A percentile compares a stretch with the other conserved stretches of the same genome.
These are phyloP conservation scores for Tapera naevia DNA, from an alignment of 2,797 vertebrate species.

Conservation along the genomic window DNA sequence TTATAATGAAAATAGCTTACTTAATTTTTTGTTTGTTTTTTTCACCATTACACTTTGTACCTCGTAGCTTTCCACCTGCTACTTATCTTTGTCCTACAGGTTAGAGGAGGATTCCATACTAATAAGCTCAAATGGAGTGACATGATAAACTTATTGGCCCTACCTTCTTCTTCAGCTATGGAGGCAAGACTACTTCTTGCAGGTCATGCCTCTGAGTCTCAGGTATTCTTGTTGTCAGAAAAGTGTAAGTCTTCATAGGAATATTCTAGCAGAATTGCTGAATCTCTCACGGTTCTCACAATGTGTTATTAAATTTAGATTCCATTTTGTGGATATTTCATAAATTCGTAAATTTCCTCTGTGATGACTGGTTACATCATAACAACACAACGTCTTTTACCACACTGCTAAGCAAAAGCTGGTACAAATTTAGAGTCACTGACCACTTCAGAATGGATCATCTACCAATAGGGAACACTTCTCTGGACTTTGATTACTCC, in stretches of 20 bases:
- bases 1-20: neutral
- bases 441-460: neutral
- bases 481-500: neutral
- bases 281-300: neutral
- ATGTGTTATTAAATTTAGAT: neutral
- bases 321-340: neutral
- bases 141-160: neutral
- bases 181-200: neutral
- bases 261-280: neutral
- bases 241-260: neutral
- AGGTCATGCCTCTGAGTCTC: neutral
- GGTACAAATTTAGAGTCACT: neutral
- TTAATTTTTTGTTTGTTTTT: neutral
- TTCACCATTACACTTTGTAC: neutral
- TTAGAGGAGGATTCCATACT: neutral
- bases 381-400: neutral
- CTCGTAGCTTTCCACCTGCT: neutral
- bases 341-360: neutral
- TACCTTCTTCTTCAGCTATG: neutral
- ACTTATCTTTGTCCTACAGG: neutral
- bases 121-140: neutral
- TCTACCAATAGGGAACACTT: neutral
- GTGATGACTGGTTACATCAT: neutral
- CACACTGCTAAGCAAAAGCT: neutral
- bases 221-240: neutral